These are phyloP conservation scores for Scopus umbretta DNA, from an alignment of 2,113 vertebrate genomes.

Conservation along the genomic window DNA sequence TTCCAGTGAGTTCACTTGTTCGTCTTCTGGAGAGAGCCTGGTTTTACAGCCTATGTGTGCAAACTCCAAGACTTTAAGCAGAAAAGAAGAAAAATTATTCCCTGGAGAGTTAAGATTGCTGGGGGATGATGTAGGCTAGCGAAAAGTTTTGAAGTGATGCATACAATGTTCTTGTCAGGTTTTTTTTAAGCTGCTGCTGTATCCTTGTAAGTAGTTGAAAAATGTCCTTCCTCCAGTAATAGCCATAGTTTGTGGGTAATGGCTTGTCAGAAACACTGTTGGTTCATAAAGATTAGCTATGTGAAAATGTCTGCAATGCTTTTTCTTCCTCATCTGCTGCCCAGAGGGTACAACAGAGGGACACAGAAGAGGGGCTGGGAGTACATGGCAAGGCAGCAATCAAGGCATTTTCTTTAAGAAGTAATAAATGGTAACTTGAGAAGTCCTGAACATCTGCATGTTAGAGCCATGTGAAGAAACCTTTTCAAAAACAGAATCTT, in stretches of 20 bases:
- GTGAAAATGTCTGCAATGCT: not conserved
- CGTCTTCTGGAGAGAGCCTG: not conserved
- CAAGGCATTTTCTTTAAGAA: not conserved
- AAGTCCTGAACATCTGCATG: not conserved
- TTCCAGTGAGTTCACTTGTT: not conserved
- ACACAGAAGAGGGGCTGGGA: not conserved
- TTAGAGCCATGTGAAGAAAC: not conserved
- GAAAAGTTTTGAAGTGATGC: not conserved
- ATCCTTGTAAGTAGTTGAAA: slow-evolving; percentile 17
- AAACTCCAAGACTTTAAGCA: not conserved
- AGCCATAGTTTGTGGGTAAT: slow-evolving; percentile 32
- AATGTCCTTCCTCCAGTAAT: not conserved
- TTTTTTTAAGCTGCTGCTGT: not conserved
- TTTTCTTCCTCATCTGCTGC: slow-evolving; percentile 3
- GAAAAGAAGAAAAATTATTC: not conserved
- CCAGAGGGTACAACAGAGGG: not conserved
- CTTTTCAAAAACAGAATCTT: not conserved
- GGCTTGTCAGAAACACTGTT: slow-evolving; percentile 1
- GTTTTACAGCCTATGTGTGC: not conserved
- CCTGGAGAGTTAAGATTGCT: not conserved
- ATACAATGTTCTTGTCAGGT: not conserved
- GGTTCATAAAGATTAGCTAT: slow-evolving; percentile 19
- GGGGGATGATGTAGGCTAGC: not conserved
- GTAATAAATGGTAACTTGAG: not conserved
- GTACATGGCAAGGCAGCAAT: not conserved